Conservation (phyloP, 2,797 vertebrate species). For the Lithobates sylvaticus region DNA sequence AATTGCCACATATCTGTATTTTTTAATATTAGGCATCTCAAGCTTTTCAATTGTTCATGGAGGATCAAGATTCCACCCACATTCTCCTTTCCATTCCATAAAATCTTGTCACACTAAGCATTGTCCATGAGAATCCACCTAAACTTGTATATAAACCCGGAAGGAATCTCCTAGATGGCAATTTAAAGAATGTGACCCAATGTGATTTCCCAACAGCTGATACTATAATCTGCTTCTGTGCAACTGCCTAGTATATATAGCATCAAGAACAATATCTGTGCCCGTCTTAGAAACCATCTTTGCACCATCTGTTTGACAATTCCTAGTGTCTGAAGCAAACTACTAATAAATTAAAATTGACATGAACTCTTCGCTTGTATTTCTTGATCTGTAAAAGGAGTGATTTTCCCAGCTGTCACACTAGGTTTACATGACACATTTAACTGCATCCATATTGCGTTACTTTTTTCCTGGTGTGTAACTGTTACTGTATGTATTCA, state of each 20-base stretch:
- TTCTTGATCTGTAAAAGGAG: neutral
- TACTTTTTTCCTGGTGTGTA: neutral
- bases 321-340: neutral
- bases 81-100: constrained; percentile 27
- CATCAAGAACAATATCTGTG: constrained; percentile 18
- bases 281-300: constrained; percentile 2
- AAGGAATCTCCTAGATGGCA: constrained; percentile 31
- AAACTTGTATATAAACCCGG: constrained; percentile 18
- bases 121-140: constrained; percentile 27
- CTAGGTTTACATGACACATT: neutral
- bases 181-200: constrained; percentile 40
- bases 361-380: neutral
- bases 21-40: constrained; percentile 23
- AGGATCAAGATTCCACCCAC: constrained; percentile 32
- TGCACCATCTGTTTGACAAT: constrained; percentile 7
- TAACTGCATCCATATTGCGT: neutral
- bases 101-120: constrained; percentile 19
- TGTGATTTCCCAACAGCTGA: constrained; percentile 18
- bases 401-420: neutral
- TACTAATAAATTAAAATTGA: neutral
- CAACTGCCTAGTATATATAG: constrained; percentile 30
- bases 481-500: too few species aligned
- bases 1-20: neutral
- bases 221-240: constrained; percentile 2
- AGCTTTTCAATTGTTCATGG: neutral